These are phyloP conservation scores for Coronaproctus castanopsis DNA, from an alignment of 2,888 invertebrate genomes.

Conservation along the genomic window DNA sequence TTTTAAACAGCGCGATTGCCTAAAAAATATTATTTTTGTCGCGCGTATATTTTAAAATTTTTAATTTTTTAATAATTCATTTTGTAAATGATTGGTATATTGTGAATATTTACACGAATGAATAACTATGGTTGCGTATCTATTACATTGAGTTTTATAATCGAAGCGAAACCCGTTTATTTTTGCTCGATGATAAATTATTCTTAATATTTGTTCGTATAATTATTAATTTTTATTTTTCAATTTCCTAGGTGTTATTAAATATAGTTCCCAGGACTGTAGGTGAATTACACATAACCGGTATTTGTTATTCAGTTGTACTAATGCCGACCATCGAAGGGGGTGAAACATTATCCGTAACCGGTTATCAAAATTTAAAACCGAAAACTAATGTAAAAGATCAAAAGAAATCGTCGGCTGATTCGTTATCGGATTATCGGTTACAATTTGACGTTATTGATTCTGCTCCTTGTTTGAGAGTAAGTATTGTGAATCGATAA, in stretches of 20 bases:
- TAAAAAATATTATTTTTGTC: too few species aligned
- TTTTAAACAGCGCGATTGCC: too few species aligned
- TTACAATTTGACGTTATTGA: constrained; percentile 55
- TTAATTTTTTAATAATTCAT: too few species aligned
- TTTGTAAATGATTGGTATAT: too few species aligned
- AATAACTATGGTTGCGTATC: too few species aligned
- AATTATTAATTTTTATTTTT: too few species aligned
- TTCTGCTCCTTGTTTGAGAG: constrained; percentile 63
- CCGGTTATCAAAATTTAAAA: constrained; percentile 17
- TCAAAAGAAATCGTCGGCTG: constrained; percentile 10
- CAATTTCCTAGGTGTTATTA: constrained; percentile 42
- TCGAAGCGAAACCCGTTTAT: too few species aligned
- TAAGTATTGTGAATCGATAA: constrained; percentile 27
- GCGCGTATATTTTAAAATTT: too few species aligned
- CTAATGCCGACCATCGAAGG: constrained; percentile 6
- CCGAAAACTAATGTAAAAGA: constrained; percentile 9
- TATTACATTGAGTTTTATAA: too few species aligned
- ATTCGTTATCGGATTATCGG: constrained; percentile 34
- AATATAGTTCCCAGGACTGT: constrained; percentile 30
- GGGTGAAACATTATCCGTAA: constrained; percentile 14
- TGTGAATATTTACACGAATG: too few species aligned
- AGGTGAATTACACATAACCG: constrained; percentile 12
- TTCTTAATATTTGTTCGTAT: too few species aligned
- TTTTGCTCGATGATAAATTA: too few species aligned
- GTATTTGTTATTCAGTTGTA: constrained; percentile 10